phyloP scores from a whole-genome alignment of 2,797 vertebrate genomes.

The Coluber constrictor region DNA sequence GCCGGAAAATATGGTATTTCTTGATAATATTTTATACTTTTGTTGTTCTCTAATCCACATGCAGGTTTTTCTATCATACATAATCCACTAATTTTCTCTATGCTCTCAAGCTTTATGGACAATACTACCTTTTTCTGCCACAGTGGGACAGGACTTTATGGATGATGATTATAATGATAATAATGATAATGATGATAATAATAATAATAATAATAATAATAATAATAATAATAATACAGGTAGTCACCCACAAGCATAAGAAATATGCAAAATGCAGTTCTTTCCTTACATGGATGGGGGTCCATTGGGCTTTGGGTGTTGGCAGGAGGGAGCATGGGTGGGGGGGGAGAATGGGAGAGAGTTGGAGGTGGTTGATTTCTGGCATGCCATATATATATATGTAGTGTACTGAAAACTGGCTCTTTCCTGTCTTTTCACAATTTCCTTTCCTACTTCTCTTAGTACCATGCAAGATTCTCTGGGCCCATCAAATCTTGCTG shows the following conservation, averaged over 20 bases:
- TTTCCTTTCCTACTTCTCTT: background rate
- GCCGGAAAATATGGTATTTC: too few species aligned
- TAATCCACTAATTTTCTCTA: background rate
- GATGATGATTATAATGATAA: background rate
- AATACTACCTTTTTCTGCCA: background rate
- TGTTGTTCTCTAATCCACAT: too few species aligned
- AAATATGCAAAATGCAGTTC: background rate
- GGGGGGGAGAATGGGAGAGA: background rate
- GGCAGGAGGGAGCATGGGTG: background rate
- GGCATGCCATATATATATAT: background rate
- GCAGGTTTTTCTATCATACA: background rate
- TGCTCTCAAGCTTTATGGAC: background rate
- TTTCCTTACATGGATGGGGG: background rate
- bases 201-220: background rate
- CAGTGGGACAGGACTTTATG: background rate
- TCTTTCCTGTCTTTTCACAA: background rate
- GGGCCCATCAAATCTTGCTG: background rate
- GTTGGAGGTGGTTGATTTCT: background rate
- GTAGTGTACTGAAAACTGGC: background rate
- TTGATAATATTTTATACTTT: too few species aligned
- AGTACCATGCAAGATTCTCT: background rate
- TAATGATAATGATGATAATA: background rate
- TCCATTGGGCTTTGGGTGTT: background rate
- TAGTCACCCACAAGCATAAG: background rate
- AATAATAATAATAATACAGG: background rate